Conservation (phyloP, 2,113 vertebrate species). For the Antechinus stuartii region DNA sequence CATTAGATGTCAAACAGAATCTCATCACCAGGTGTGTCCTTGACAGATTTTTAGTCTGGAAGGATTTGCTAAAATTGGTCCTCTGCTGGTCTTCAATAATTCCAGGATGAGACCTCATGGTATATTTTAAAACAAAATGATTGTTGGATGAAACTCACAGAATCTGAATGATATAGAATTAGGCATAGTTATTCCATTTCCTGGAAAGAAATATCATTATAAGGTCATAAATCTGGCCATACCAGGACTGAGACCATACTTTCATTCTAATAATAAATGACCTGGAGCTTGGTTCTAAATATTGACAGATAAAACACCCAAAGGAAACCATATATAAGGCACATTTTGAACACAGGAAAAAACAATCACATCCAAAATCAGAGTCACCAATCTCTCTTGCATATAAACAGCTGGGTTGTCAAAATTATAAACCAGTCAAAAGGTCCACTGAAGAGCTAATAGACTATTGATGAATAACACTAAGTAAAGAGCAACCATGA, state of each 20-base stretch:
- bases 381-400: background rate
- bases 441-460: background rate
- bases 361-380: background rate
- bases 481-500: background rate
- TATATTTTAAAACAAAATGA: background rate
- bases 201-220: background rate
- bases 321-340: background rate
- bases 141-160: background rate
- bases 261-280: background rate
- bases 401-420: background rate
- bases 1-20: background rate
- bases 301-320: background rate
- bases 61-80: background rate
- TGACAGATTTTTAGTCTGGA: background rate
- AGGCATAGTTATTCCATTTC: background rate
- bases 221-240: background rate
- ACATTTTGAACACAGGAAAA: background rate
- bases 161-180: background rate
- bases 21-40: background rate
- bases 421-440: background rate
- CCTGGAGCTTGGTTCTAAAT: background rate
- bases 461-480: background rate
- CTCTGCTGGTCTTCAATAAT: background rate
- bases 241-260: background rate
- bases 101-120: background rate